Evolutionary conservation across 2,888 invertebrate species (phyloP).

Genomic region (Macrophya annulata): DNA sequence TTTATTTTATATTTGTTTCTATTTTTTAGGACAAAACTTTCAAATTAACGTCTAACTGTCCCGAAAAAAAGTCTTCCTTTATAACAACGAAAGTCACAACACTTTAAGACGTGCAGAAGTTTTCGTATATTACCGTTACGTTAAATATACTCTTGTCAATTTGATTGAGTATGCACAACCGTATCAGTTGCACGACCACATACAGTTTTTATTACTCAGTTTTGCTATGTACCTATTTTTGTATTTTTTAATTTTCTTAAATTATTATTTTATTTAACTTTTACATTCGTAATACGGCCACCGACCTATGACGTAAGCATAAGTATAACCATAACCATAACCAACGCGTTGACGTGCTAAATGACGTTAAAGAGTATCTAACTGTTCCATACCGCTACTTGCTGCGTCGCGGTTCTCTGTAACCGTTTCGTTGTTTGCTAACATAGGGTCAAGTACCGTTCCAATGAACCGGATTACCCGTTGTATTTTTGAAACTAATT

Average conservation of each 20-base stretch:
- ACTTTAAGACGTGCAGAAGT: background rate
- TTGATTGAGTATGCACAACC: slow-evolving; percentile 40
- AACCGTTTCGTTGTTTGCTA: slow-evolving; percentile 33
- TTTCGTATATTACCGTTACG: background rate
- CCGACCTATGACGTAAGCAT: slow-evolving; percentile 47
- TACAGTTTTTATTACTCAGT: slow-evolving; percentile 39
- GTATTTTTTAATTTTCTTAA: background rate
- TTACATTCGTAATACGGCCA: slow-evolving; percentile 8
- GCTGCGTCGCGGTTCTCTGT: background rate
- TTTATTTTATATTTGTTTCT: too few species aligned
- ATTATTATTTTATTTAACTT: background rate
- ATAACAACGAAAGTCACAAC: too few species aligned
- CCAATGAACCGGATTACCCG: slow-evolving; percentile 26
- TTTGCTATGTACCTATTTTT: slow-evolving; percentile 26
- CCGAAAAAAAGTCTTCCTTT: background rate
- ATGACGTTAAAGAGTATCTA: slow-evolving; percentile 39
- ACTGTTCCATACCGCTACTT: background rate
- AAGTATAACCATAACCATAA: background rate
- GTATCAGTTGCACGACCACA: background rate
- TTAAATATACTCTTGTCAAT: slow-evolving; percentile 16
- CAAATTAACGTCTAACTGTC: background rate
- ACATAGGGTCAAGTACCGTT: slow-evolving; percentile 49
- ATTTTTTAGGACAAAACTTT: background rate
- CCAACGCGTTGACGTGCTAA: slow-evolving; percentile 8
- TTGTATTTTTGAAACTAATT: background rate